These are phyloP conservation scores for Pipistrellus nathusii DNA, from an alignment of 2,797 vertebrate species.

Conservation along the genomic window DNA sequence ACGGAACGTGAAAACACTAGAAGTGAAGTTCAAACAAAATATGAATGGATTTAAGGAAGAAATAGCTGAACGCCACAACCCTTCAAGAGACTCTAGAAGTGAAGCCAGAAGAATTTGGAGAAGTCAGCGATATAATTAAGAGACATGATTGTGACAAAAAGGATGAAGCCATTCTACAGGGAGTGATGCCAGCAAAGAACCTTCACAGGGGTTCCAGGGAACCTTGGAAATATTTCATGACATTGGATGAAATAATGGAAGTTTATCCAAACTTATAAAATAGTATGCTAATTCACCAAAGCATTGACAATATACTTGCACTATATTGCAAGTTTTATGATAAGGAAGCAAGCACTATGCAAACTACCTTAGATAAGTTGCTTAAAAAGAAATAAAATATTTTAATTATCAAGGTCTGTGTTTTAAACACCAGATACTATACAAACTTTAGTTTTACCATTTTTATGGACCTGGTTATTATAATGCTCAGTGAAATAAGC, in stretches of 20 bases:
- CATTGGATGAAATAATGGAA: constrained; percentile 27
- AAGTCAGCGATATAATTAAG: constrained; percentile 15
- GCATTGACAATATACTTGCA: neutral
- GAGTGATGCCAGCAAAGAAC: neutral
- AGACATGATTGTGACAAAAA: constrained; percentile 3
- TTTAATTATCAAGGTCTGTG: neutral
- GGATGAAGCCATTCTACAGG: neutral
- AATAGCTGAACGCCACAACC: neutral
- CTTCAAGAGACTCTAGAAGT: neutral
- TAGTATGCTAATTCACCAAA: neutral
- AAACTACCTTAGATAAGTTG: neutral
- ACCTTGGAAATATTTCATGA: neutral
- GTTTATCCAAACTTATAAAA: neutral
- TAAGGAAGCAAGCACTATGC: neutral
- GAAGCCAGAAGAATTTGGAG: neutral
- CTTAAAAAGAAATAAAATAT: constrained; percentile 21
- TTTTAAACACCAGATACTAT: neutral
- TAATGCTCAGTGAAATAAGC: neutral
- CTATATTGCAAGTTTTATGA: neutral
- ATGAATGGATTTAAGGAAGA: neutral
- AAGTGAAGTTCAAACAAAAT: constrained; percentile 26
- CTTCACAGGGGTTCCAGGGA: constrained; percentile 29
- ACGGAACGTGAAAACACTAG: neutral
- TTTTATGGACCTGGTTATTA: neutral
- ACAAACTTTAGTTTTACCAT: neutral